Evolutionary conservation across 1,140 invertebrate genomes (phyloP).

Genomic region (Dendroctonus ponderosae): DNA sequence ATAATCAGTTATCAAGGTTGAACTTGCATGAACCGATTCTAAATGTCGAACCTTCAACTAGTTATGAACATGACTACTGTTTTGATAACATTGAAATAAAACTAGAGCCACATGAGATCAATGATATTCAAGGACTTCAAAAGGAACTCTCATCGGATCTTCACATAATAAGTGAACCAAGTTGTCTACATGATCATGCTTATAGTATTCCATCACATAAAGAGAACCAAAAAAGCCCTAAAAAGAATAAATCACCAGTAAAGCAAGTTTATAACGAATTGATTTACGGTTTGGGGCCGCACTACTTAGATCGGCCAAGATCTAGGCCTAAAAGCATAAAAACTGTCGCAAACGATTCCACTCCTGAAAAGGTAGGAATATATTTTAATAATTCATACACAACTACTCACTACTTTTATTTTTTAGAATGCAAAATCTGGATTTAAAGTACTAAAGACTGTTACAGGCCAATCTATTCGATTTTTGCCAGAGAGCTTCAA

Average conservation of each 20-base stretch:
- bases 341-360: constrained; percentile 8
- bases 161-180: background rate
- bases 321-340: constrained; percentile 10
- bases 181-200: constrained; percentile 32
- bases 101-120: background rate
- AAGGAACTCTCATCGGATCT: background rate
- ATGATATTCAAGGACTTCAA: background rate
- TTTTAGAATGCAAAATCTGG: constrained; percentile 21
- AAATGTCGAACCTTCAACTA: background rate
- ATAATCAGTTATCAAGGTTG: too few relatives aligned
- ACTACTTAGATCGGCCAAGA: constrained; percentile 20
- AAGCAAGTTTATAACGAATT: constrained; percentile 29
- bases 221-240: background rate
- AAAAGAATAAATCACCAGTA: constrained; percentile 27
- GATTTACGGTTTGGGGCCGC: constrained; percentile 24
- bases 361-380: constrained; percentile 21
- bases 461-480: constrained; percentile 28
- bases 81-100: constrained; percentile 21
- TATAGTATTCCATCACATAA: constrained; percentile 34
- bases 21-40: background rate
- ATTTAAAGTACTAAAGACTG: constrained; percentile 29
- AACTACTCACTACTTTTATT: background rate
- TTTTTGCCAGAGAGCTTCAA: constrained; percentile 32
- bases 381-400: background rate
- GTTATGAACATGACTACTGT: constrained; percentile 41